These are phyloP conservation scores for Rhamphomyia laevipes DNA, from an alignment of 2,888 invertebrate species.

Conservation along the genomic window DNA sequence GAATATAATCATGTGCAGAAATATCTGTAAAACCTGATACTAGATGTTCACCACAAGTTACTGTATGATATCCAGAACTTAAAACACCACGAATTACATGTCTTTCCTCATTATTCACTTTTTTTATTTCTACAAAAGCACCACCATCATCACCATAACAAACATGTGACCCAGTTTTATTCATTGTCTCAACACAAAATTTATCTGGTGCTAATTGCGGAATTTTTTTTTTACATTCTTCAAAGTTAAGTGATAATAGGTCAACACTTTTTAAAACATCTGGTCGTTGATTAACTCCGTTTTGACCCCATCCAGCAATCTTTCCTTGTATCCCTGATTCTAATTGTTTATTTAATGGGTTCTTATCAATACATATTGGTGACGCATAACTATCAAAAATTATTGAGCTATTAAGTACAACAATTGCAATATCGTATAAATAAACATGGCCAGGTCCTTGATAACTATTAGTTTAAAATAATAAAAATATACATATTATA, in stretches of 20 bases:
- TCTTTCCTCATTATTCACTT: not conserved
- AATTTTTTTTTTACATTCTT: constrained; percentile 1
- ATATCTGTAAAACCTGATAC: no score
- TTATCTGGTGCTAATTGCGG: constrained; percentile 4
- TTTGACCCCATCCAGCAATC: constrained; percentile 11
- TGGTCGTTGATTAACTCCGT: not conserved
- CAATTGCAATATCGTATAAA: not conserved
- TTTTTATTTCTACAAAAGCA: constrained; percentile 2
- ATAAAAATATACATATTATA: no score
- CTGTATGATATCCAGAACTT: not conserved
- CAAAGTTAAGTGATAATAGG: constrained; percentile 5
- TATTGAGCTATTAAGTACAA: not conserved
- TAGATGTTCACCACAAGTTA: no score
- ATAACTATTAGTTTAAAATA: no score
- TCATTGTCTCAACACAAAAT: constrained; percentile 1
- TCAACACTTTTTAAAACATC: constrained; percentile 5
- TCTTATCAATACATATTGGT: not conserved
- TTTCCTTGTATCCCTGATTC: not conserved
- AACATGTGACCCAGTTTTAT: constrained; percentile 3
- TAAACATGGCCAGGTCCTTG: no score
- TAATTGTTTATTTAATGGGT: not conserved
- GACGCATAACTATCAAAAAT: not conserved
- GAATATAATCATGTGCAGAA: no score
- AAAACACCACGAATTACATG: not conserved
- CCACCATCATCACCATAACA: constrained; percentile 9